A percentile compares a stretch with the other conserved stretches of the same genome.
Evolutionary conservation across 2,888 invertebrate genomes (phyloP).

Genomic region (Rotaria magnacalcarata): DNA sequence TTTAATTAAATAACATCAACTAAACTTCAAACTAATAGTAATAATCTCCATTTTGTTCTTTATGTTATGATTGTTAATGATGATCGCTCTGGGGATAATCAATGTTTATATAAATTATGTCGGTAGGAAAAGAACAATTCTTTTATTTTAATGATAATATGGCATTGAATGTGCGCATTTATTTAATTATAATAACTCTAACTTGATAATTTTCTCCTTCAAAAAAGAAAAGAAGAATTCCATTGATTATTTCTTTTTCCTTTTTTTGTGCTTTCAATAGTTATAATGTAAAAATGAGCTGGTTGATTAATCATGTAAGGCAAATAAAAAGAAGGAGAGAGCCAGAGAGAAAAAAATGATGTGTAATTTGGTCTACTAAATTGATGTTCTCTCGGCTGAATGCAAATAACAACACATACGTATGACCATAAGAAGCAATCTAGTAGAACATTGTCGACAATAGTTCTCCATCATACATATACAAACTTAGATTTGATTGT

Average conservation of each 20-base stretch:
- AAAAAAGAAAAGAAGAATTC: too few species aligned
- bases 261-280: neutral
- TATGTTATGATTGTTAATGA: conserved; percentile 6
- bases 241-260: too few species aligned
- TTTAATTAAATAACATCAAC: too few species aligned
- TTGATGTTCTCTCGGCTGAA: neutral
- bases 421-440: neutral
- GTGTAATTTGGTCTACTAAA: conserved; percentile 22
- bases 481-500: neutral
- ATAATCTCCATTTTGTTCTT: neutral
- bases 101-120: conserved; percentile 13
- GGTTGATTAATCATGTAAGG: neutral
- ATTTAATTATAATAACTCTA: neutral
- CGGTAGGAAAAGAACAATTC: neutral
- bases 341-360: neutral
- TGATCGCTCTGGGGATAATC: neutral
- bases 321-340: neutral
- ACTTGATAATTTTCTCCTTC: neutral
- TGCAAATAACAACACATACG: neutral
- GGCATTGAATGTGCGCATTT: neutral
- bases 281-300: neutral
- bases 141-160: neutral
- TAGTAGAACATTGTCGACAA: neutral
- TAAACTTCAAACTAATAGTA: too few species aligned
- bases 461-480: neutral